Evolutionary conservation across 2,113 vertebrate species (phyloP).

Genomic region (Dasyornis broadbenti): DNA sequence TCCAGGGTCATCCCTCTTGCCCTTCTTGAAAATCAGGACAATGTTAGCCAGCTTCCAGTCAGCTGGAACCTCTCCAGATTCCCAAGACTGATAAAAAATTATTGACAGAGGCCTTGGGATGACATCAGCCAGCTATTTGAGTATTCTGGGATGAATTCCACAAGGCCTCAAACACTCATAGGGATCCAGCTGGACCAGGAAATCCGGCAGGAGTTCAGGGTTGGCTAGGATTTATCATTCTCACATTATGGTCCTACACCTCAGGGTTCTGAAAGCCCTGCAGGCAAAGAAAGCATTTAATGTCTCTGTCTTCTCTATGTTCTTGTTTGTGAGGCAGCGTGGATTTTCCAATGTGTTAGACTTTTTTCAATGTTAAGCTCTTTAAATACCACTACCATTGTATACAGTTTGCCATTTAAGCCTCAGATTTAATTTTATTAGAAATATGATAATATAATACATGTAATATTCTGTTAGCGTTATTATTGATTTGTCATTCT

Average conservation of each 20-base stretch:
- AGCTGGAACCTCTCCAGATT: not conserved
- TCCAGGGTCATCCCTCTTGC: not conserved
- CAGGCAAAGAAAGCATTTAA: not conserved
- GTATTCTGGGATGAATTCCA: not conserved
- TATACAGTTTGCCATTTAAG: not conserved
- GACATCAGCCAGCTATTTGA: not conserved
- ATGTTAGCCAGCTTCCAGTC: rapidly evolving
- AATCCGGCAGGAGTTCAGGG: not conserved
- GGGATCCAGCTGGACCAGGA: not conserved
- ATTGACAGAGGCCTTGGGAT: not conserved
- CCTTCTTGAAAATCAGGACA: not conserved
- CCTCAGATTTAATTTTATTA: not conserved
- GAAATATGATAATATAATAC: not conserved
- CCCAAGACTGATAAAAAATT: not conserved
- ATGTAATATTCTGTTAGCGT: not conserved
- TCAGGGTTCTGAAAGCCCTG: not conserved
- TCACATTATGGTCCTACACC: not conserved
- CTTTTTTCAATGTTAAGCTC: not conserved
- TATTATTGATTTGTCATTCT: not conserved
- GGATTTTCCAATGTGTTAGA: not conserved
- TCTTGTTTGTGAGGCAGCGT: not conserved
- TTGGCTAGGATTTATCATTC: not conserved
- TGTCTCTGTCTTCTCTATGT: not conserved
- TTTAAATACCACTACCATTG: not conserved
- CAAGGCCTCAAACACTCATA: not conserved